Evolutionary conservation across 2,797 vertebrate species (phyloP).

Genomic region (Scyliorhinus canicula): DNA sequence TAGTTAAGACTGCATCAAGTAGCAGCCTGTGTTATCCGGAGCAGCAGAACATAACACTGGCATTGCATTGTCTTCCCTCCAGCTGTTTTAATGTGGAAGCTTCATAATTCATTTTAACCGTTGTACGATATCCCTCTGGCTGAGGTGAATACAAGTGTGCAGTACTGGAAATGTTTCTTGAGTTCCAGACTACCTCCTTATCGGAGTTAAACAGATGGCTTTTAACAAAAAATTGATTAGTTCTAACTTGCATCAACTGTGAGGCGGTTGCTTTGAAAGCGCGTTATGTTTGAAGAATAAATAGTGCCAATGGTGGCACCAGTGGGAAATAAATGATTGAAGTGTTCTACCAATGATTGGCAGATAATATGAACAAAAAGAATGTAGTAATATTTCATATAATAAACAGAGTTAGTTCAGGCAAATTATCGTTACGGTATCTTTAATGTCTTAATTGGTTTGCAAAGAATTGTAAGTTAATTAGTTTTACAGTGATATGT

Average conservation of each 20-base stretch:
- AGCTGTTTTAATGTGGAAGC: not conserved
- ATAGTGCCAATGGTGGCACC: not conserved
- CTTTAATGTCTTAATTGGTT: not conserved
- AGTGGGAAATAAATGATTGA: slow-evolving; percentile 9
- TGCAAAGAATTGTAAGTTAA: slow-evolving; percentile 18
- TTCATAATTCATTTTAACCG: not conserved
- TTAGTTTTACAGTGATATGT: not conserved
- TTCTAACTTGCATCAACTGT: not conserved
- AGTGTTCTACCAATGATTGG: not conserved
- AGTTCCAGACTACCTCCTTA: not conserved
- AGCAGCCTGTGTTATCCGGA: too few species aligned
- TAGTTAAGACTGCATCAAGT: too few species aligned
- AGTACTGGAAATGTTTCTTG: not conserved
- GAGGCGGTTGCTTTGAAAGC: not conserved
- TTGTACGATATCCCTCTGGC: not conserved
- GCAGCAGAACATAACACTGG: too few species aligned
- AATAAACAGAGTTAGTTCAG: not conserved
- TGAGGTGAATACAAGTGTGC: not conserved
- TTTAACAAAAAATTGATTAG: not conserved
- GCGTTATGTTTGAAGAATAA: not conserved
- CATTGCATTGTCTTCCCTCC: too few species aligned
- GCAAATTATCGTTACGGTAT: not conserved
- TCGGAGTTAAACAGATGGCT: not conserved
- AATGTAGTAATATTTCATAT: not conserved
- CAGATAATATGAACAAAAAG: too few species aligned